These are phyloP conservation scores for Ophion slaviceki DNA, from an alignment of 2,888 invertebrate genomes.

Conservation along the genomic window DNA sequence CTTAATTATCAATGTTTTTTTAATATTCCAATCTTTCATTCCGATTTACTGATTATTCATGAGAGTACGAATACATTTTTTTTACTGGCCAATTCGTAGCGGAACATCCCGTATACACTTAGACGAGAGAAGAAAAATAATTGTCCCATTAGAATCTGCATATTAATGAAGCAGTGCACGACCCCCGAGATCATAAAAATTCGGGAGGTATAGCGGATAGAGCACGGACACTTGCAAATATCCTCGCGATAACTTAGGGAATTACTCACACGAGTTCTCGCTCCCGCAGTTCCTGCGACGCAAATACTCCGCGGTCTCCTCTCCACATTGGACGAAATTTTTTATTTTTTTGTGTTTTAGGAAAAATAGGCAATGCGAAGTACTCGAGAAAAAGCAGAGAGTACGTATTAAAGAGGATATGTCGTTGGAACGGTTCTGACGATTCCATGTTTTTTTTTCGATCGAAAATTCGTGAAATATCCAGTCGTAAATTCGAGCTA, in stretches of 20 bases:
- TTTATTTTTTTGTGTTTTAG: not conserved
- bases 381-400: not conserved
- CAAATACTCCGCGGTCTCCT: too few species aligned
- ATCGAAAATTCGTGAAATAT: not conserved
- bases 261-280: not conserved
- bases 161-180: conserved; percentile 15
- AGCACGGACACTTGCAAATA: not conserved
- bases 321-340: too few species aligned
- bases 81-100: not conserved
- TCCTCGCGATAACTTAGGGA: not conserved
- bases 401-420: conserved; percentile 9
- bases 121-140: not conserved
- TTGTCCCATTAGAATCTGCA: not conserved
- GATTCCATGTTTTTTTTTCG: not conserved
- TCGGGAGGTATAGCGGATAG: not conserved
- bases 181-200: conserved; percentile 14
- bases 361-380: not conserved
- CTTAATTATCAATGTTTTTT: too few species aligned
- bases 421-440: not conserved
- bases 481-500: not conserved
- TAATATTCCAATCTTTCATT: too few species aligned
- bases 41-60: too few species aligned
- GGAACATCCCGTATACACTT: not conserved
- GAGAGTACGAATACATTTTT: too few species aligned
- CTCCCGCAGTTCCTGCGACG: not conserved